A percentile compares a stretch with the other conserved stretches of the same genome.
Conservation (phyloP, 37 sponge, comb jelly and placozoan genomes). For the Mnemiopsis leidyi region DNA sequence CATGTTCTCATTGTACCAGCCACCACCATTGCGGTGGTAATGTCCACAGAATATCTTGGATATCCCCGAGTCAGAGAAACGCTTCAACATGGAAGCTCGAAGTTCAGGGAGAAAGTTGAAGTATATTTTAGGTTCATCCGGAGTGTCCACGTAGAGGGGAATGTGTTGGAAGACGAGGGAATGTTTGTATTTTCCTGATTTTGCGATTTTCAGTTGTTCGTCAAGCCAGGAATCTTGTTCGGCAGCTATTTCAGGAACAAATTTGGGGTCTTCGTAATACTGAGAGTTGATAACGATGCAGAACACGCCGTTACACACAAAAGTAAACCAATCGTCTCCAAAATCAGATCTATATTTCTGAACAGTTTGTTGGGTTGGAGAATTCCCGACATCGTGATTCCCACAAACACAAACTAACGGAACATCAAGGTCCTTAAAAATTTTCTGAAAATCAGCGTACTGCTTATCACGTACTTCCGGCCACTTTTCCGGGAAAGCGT, state of each 20-base stretch:
- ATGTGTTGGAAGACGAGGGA: slow-evolving; percentile 59
- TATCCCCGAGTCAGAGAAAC: not conserved
- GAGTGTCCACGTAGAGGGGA: not conserved
- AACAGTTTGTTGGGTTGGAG: slow-evolving; percentile 47
- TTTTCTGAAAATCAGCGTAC: not conserved
- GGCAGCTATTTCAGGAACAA: not conserved
- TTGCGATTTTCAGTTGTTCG: slow-evolving; percentile 6
- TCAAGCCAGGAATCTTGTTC: slow-evolving; percentile 32
- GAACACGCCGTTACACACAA: slow-evolving; percentile 25
- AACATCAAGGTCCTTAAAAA: slow-evolving; percentile 1
- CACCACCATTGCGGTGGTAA: slow-evolving; percentile 42
- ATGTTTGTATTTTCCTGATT: not conserved
- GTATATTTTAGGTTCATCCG: slow-evolving; percentile 2
- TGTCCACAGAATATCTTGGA: slow-evolving; percentile 25
- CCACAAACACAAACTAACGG: slow-evolving; percentile 45
- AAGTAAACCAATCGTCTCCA: slow-evolving; percentile 60
- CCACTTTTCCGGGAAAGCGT: not conserved
- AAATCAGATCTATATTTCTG: slow-evolving; percentile 27
- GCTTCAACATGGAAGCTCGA: not conserved
- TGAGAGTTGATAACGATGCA: slow-evolving; percentile 53
- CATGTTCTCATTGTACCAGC: not conserved
- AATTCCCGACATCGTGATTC: slow-evolving; percentile 62
- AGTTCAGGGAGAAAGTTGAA: not conserved
- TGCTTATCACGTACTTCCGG: not conserved
- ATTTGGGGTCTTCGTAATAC: slow-evolving; percentile 21